These are phyloP conservation scores for Spilarctia lutea DNA, from an alignment of 2,888 invertebrate species.

Conservation along the genomic window DNA sequence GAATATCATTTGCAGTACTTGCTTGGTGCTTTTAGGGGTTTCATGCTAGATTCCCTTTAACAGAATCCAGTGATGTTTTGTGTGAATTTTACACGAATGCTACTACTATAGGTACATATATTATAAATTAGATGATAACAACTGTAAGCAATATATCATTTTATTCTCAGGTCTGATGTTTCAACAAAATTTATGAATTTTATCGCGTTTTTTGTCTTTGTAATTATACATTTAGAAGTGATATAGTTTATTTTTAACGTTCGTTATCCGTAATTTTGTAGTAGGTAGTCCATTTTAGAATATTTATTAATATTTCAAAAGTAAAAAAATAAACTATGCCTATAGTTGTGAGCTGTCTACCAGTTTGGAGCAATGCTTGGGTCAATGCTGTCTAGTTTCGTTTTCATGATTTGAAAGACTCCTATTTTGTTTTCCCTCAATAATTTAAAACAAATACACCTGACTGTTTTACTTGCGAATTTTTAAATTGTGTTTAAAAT, in stretches of 20 bases:
- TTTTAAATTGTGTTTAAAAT: conserved; percentile 36
- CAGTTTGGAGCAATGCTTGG: conserved; percentile 19
- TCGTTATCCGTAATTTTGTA: neutral
- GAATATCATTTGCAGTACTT: conserved; percentile 23
- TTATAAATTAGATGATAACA: conserved; percentile 23
- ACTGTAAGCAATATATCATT: conserved; percentile 24
- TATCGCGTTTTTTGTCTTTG: neutral
- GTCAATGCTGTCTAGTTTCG: conserved; percentile 22
- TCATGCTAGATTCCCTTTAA: conserved; percentile 55
- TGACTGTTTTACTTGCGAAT: conserved; percentile 29
- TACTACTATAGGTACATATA: conserved; percentile 20
- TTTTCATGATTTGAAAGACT: conserved; percentile 7
- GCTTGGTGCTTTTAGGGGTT: conserved; percentile 51
- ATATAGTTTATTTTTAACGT: neutral
- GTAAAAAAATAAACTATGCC: conserved; percentile 9
- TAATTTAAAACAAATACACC: conserved; percentile 7
- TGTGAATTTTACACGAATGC: conserved; percentile 36
- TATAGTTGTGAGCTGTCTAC: conserved; percentile 20
- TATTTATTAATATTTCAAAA: conserved; percentile 6
- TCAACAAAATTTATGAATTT: neutral
- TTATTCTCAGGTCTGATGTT: conserved; percentile 22
- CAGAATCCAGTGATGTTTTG: conserved; percentile 46
- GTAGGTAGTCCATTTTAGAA: conserved; percentile 6
- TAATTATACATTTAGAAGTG: conserved; percentile 1
- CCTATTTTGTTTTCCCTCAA: conserved; percentile 6